phyloP scores from a whole-genome alignment of 2,113 vertebrate species.

The Caretta caretta region DNA sequence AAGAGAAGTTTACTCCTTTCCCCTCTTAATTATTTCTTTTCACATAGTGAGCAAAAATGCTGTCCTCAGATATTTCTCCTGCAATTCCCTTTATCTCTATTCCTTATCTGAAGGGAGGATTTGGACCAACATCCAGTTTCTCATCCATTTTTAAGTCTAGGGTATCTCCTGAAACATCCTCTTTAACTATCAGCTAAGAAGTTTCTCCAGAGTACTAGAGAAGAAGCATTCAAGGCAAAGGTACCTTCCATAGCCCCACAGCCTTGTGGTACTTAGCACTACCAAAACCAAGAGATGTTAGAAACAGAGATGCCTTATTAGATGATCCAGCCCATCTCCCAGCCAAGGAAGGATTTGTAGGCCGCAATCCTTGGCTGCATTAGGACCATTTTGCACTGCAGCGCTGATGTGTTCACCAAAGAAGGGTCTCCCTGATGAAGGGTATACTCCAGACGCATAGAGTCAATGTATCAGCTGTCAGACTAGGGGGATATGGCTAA shows the following conservation, averaged over 20 bases:
- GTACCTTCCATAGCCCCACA: background rate
- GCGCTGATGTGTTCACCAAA: background rate
- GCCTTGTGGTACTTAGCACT: background rate
- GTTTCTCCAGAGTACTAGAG: background rate
- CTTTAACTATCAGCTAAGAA: background rate
- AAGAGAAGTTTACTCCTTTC: background rate
- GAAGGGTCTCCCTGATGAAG: background rate
- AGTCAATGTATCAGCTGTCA: background rate
- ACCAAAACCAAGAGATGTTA: background rate
- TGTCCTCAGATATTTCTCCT: rapidly evolving
- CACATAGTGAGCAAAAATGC: background rate
- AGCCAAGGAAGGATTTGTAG: background rate
- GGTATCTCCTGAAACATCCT: background rate
- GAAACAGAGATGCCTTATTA: background rate
- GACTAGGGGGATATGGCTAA: background rate
- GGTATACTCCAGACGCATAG: background rate
- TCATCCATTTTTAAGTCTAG: background rate
- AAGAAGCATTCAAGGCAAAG: background rate
- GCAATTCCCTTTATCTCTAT: background rate
- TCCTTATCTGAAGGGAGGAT: background rate
- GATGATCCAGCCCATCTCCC: background rate
- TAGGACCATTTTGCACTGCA: background rate
- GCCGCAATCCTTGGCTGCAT: background rate
- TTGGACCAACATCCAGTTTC: background rate
- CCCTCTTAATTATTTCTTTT: rapidly evolving